Evolutionary conservation across 2,113 vertebrate genomes (phyloP).

Genomic region (Sylvia atricapilla): DNA sequence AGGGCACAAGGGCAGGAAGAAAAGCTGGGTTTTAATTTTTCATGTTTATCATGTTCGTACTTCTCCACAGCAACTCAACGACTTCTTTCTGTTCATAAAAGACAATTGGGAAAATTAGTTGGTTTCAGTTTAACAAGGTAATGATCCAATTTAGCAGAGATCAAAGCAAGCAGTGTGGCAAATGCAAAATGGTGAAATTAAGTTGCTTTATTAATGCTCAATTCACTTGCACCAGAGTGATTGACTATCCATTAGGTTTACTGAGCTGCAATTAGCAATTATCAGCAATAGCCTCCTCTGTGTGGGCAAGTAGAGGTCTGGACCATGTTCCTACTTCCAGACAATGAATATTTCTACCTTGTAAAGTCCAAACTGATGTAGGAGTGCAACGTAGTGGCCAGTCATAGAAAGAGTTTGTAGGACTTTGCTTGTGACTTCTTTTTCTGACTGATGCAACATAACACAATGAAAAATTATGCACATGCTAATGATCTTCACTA

Average conservation of each 20-base stretch:
- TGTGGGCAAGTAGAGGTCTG: background rate
- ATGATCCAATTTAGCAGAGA: conserved; percentile 25
- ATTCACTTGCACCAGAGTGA: background rate
- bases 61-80: conserved; percentile 9
- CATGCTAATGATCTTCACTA: background rate
- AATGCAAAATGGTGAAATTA: conserved; percentile 19
- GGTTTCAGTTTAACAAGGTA: conserved; percentile 61
- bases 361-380: background rate
- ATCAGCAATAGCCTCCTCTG: background rate
- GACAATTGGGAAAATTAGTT: conserved; percentile 67
- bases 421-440: background rate
- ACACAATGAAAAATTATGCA: background rate
- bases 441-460: background rate
- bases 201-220: conserved; percentile 34
- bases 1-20: background rate
- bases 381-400: background rate
- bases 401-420: background rate
- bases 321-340: background rate
- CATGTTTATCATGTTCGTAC: conserved; percentile 15
- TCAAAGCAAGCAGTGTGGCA: conserved; percentile 50
- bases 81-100: conserved; percentile 49
- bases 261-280: background rate
- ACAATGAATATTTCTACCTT: background rate
- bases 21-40: conserved; percentile 34
- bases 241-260: background rate